These are phyloP conservation scores for Orchestes rusci DNA, from an alignment of 2,888 invertebrate genomes.

Conservation along the genomic window DNA sequence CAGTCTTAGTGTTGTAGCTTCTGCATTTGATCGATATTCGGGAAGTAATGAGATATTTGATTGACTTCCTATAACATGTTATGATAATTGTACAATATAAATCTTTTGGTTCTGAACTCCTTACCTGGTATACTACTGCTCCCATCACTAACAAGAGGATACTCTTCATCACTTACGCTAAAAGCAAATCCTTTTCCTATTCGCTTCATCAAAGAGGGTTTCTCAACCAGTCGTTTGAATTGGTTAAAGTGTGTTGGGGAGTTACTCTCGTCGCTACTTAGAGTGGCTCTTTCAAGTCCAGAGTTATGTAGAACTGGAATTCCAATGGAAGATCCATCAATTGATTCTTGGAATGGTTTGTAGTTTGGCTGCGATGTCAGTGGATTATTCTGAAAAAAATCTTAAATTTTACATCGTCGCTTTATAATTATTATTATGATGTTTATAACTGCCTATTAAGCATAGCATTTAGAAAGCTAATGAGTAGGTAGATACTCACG, in stretches of 20 bases:
- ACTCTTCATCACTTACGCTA: constrained; percentile 51
- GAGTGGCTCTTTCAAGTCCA: constrained; percentile 50
- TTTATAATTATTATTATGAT: too few species aligned
- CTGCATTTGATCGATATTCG: neutral
- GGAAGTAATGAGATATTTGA: constrained; percentile 48
- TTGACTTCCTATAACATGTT: constrained; percentile 48
- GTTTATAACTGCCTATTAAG: too few species aligned
- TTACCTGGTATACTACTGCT: constrained; percentile 43
- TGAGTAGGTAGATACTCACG: too few species aligned
- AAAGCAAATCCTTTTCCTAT: constrained; percentile 70
- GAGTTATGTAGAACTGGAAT: constrained; percentile 10
- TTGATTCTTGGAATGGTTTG: constrained; percentile 2
- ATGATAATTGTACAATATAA: neutral
- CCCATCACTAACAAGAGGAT: constrained; percentile 65
- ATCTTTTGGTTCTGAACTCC: neutral
- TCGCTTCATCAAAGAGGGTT: constrained; percentile 71
- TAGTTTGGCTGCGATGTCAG: neutral
- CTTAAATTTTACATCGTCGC: too few species aligned
- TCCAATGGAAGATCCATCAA: constrained; percentile 12
- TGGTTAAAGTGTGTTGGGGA: constrained; percentile 83
- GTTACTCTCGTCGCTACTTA: constrained; percentile 79
- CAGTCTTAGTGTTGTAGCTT: constrained; percentile 1
- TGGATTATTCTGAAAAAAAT: neutral
- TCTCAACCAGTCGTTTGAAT: constrained; percentile 72
- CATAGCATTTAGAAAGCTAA: too few species aligned